These are phyloP conservation scores for Phyllostomus discolor DNA, from an alignment of 2,113 vertebrate species.

Conservation along the genomic window DNA sequence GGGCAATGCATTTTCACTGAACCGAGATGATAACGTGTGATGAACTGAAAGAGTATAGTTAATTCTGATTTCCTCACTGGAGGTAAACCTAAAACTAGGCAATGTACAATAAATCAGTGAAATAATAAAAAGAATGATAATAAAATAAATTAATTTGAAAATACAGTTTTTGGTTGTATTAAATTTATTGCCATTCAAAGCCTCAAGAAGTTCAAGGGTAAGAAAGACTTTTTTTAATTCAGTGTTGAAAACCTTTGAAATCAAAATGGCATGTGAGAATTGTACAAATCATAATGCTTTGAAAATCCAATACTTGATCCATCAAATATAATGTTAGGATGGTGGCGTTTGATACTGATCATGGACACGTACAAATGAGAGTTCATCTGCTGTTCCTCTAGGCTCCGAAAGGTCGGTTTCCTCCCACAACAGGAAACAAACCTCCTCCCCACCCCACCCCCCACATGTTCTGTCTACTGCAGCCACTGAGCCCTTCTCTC, in stretches of 20 bases:
- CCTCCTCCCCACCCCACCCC: not conserved
- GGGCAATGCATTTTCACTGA: not conserved
- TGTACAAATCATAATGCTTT: not conserved
- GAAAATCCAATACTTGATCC: not conserved
- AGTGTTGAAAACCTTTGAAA: not conserved
- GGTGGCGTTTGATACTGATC: not conserved
- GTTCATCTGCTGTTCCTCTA: fast-evolving
- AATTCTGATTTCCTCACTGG: not conserved
- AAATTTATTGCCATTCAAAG: not conserved
- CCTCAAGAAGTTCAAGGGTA: not conserved
- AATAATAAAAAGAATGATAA: not conserved
- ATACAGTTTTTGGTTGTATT: not conserved
- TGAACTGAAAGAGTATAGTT: not conserved
- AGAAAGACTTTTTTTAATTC: not conserved
- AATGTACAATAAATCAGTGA: not conserved
- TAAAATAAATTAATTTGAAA: not conserved
- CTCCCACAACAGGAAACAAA: not conserved
- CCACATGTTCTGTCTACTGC: fast-evolving
- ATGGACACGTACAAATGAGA: not conserved
- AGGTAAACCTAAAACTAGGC: not conserved
- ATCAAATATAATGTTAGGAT: not conserved
- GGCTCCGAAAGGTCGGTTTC: not conserved
- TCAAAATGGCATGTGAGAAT: not conserved
- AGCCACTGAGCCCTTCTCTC: not conserved
- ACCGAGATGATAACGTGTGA: not conserved